Conservation (phyloP, 2,113 vertebrate species). For the Budorcas taxicolor region DNA sequence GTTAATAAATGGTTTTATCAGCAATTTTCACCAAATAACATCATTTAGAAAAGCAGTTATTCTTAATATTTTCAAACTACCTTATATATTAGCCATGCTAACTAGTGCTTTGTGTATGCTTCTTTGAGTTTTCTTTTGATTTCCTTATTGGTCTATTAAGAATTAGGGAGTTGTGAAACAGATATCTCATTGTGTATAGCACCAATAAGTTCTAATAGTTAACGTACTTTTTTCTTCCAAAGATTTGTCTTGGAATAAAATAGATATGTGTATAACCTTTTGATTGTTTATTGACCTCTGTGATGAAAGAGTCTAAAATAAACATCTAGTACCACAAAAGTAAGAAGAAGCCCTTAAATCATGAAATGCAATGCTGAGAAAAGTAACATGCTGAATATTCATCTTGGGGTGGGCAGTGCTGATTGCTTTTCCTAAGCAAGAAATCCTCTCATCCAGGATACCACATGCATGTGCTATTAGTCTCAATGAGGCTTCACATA, state of each 20-base stretch:
- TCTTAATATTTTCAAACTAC: neutral
- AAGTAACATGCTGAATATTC: slow-evolving; percentile 40
- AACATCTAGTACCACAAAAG: neutral
- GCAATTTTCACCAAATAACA: neutral
- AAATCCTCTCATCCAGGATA: neutral
- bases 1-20: neutral
- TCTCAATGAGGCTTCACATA: slow-evolving; percentile 1
- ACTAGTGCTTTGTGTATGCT: neutral
- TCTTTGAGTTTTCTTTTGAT: neutral
- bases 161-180: neutral
- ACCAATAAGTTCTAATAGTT: neutral
- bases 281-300: neutral
- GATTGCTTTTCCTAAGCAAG: slow-evolving; percentile 21
- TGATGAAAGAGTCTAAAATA: neutral
- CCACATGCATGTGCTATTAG: slow-evolving; percentile 28
- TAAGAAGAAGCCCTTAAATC: neutral
- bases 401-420: neutral
- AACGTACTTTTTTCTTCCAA: neutral
- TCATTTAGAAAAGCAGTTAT: neutral
- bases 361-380: slow-evolving; percentile 19
- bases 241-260: slow-evolving; percentile 21
- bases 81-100: neutral
- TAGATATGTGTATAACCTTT: neutral
- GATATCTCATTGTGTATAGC: neutral
- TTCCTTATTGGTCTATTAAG: neutral